Evolutionary conservation across 1,140 invertebrate species (phyloP).

Genomic region (Caerostris extrusa): DNA sequence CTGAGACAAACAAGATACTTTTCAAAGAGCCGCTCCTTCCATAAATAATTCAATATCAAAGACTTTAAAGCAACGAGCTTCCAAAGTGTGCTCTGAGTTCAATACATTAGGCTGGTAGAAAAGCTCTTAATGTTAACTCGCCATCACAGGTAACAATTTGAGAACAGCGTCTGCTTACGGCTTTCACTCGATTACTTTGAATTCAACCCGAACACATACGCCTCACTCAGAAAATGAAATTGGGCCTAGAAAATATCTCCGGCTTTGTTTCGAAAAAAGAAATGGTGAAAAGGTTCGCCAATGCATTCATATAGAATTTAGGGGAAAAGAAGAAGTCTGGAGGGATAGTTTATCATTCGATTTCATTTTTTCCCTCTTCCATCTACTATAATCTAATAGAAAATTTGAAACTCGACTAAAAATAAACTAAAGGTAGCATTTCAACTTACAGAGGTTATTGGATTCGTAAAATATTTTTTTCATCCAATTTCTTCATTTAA

Average conservation of each 20-base stretch:
- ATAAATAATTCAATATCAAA: slow-evolving; percentile 28
- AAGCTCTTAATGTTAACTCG: not conserved
- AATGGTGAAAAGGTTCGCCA: not conserved
- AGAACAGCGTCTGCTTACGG: not conserved
- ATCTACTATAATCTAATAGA: not conserved
- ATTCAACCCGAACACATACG: too few relatives aligned
- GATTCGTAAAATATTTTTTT: too few relatives aligned
- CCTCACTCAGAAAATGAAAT: too few relatives aligned
- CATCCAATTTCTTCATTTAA: too few relatives aligned
- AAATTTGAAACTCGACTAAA: not conserved
- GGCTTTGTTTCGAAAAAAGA: not conserved
- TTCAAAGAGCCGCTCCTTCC: not conserved
- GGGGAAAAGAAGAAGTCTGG: not conserved
- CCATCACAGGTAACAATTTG: slow-evolving; percentile 18
- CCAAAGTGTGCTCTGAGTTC: not conserved
- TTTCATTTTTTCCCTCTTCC: not conserved
- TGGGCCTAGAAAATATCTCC: not conserved
- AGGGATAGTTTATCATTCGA: not conserved
- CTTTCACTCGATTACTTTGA: too few relatives aligned
- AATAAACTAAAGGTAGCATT: not conserved
- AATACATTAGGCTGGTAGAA: not conserved
- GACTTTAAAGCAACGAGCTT: not conserved
- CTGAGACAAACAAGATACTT: not conserved
- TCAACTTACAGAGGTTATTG: not conserved
- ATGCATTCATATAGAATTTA: not conserved